Base-by-base conservation (phyloP, 2,113 vertebrate species). In the Xerus inauris region DNA sequence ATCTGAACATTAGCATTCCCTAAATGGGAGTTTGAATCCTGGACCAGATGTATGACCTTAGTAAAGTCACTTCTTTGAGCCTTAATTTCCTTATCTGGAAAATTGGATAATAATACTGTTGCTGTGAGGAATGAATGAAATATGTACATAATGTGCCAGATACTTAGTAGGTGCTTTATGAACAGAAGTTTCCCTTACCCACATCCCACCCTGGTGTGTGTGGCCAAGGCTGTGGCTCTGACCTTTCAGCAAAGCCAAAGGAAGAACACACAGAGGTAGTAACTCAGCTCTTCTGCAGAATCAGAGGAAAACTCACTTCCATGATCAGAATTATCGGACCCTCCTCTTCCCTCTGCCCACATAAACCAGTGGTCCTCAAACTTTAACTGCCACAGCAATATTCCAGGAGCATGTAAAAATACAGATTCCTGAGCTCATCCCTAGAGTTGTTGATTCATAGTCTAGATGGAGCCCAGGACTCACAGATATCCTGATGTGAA, bases 161-260 rank as follows among this genome's bases (percentile, higher is more conserved):
- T 45, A 22, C 22, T 59, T 51, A 64, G 32, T 40, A 42, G 22
- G 40, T 30, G 2, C 9, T 30, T 69, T 19, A 80, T 35, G 40
- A 77, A 42, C 6, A 17, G 1, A 22, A 3, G 5, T 3, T 65
- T n/a, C 77, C 30, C 89, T 77, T n/a, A 22, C 9, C 26, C 57
- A 13, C 26, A 28, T 20, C 30, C 8, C 3, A 17, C 47, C 10
- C 62, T 5, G 3, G 0, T 59, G 22, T 54, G 1, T 8, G 4
- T 10, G 26, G 5, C 38, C 79, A 71, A 94, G 49, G 47, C 2
- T 2, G 20, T 17, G 79, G 8, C n/a, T 85, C 49, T 59, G 32
- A 85, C 12, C 14, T 81, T 47, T 24, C 42, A 28, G 65, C 57
- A 73, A 54, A 86, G 49, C 38, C 42, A 57, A 67, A 75, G 51